Percentiles rank a stretch among this genome's conserved stretches.
Conservation (phyloP, 2,113 vertebrate genomes). For the Hyperopisus bebe region DNA sequence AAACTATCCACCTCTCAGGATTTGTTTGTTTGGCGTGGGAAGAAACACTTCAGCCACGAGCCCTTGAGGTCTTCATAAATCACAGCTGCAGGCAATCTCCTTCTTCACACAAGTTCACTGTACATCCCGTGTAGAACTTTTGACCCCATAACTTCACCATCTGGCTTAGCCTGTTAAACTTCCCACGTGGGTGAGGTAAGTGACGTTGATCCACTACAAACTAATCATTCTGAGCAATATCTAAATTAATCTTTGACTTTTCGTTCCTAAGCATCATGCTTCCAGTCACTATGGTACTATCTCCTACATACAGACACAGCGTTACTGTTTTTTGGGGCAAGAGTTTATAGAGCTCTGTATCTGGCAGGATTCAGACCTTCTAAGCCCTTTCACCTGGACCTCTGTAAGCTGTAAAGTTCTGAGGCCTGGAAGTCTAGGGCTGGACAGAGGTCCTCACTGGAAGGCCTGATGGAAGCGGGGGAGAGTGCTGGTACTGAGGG, state of each 20-base stretch:
- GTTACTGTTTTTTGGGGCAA: background rate
- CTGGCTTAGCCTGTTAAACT: background rate
- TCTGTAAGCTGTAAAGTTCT: background rate
- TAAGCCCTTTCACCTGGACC: slow-evolving; percentile 5
- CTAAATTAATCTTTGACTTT: background rate
- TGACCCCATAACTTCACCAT: background rate
- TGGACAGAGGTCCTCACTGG: slow-evolving; percentile 54
- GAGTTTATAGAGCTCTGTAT: background rate
- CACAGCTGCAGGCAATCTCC: background rate
- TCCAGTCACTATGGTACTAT: background rate
- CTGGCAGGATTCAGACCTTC: background rate
- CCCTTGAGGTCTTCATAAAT: background rate
- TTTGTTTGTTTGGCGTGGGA: background rate
- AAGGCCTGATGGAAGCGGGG: slow-evolving; percentile 97
- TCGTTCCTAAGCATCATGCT: background rate
- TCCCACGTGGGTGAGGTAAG: slow-evolving; percentile 1
- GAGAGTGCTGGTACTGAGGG: slow-evolving; percentile 84
- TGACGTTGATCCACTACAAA: slow-evolving; percentile 1
- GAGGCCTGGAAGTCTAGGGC: background rate
- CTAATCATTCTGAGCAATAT: background rate
- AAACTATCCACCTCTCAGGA: background rate
- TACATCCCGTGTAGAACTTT: background rate
- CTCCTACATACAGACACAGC: background rate
- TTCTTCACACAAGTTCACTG: background rate
- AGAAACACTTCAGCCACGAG: background rate